Evolutionary conservation across 1,140 invertebrate genomes (phyloP), one percentile per base, ranked within the genome.

Genomic region (Lepidurus couesii): DNA sequence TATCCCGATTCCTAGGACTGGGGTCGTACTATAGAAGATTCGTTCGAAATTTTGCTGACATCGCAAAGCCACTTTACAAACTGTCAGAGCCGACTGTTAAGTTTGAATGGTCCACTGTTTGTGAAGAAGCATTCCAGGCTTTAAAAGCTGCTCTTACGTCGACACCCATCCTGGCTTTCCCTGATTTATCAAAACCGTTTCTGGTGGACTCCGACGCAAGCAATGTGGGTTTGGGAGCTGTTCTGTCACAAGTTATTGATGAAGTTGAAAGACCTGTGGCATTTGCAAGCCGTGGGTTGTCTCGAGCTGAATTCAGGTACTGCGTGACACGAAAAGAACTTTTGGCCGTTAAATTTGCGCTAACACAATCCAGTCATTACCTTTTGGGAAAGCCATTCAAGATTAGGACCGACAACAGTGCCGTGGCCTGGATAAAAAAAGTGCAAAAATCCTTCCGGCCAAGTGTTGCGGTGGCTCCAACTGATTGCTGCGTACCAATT

Each of bases 391-490:
- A 81, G 16, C 77, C 82, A 21, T 86, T 87, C 77, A 83, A 74
- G 1, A 82, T 86, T 4, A 45, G 83, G 9, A 86, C 86, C 2
- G 86, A 88, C 77, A 86, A 87, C 74, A 80, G 82, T n/a, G 79
- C 83, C 6, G 78, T 87, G 9, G 81, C 80, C 74, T 88, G 83
- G 82, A 80, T 87, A 9, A 78, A 83, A 83, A 34, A 78, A 82
- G 8, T 81, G 86, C 1, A 85, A 84, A 80, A 84, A 87, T 77
- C 82, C 85, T 3, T 82, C 80, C 1, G 85, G 84, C 73, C 74
- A 86, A 73, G 78, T 89, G 21, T 84, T 85, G 4, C 78, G 87
- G n/a, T 89, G 87, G 88, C 79, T 85, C 76, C 44, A 88, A 9
- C 82, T 84, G 80, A 79, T 89, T 42, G 85, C 87, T 81, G 85